These are phyloP conservation scores for Macrosoma leucophasiata DNA, from an alignment of 2,888 invertebrate species.

Conservation along the genomic window DNA sequence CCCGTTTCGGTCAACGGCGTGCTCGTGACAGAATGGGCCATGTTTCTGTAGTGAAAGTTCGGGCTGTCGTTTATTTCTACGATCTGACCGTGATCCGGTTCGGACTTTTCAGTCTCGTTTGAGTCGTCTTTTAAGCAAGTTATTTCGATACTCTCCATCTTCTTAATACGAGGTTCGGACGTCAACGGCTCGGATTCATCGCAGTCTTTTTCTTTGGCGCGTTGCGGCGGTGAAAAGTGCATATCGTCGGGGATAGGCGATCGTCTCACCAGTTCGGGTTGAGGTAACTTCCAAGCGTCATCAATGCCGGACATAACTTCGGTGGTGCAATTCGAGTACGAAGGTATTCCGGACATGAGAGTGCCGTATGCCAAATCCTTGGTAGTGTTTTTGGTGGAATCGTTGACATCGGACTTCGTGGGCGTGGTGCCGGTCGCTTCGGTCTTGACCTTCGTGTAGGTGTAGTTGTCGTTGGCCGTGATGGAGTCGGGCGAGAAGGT, in stretches of 20 bases:
- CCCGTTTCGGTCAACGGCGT: conserved; percentile 43
- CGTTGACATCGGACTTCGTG: conserved; percentile 50
- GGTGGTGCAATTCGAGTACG: conserved; percentile 59
- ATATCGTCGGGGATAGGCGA: conserved; percentile 42
- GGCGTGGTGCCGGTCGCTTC: conserved; percentile 42
- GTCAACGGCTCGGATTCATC: conserved; percentile 36
- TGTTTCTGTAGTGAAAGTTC: conserved; percentile 41
- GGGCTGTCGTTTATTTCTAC: conserved; percentile 39
- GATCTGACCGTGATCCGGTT: conserved; percentile 19
- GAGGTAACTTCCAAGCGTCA: conserved; percentile 51
- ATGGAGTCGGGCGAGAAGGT: conserved; percentile 65
- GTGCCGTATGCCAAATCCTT: conserved; percentile 62
- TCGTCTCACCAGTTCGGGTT: conserved; percentile 53
- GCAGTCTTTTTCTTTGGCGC: conserved; percentile 26
- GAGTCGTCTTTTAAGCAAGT: conserved; percentile 47
- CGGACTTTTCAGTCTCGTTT: conserved; percentile 32
- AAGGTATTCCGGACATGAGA: conserved; percentile 51
- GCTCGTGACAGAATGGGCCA: conserved; percentile 54
- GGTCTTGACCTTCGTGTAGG: conserved; percentile 58
- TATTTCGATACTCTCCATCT: conserved; percentile 62
- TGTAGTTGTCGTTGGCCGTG: conserved; percentile 55
- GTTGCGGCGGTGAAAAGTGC: conserved; percentile 39
- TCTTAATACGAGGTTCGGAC: conserved; percentile 41
- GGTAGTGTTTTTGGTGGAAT: conserved; percentile 54
- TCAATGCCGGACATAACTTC: conserved; percentile 48